Conservation (phyloP, 2,113 vertebrate genomes). For the Gambusia affinis region DNA sequence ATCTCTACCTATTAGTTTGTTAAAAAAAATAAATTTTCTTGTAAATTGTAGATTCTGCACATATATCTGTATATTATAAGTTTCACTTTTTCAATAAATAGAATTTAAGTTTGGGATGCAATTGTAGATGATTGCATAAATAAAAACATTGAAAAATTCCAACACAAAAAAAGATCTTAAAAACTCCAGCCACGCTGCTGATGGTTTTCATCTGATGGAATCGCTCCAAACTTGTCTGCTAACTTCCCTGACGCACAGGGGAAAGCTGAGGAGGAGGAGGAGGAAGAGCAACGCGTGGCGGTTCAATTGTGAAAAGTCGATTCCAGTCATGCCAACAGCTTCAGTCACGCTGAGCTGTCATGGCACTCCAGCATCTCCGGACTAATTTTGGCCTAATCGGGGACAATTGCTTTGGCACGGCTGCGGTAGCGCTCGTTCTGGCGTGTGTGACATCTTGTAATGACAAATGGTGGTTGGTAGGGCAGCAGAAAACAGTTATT, state of each 20-base stretch:
- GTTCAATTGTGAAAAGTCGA: background rate
- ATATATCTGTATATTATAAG: too few relatives aligned
- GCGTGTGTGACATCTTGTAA: slow-evolving; percentile 36
- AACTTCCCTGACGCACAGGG: background rate
- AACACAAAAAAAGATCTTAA: background rate
- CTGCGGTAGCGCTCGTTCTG: background rate
- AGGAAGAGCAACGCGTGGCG: background rate
- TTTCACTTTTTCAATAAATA: too few relatives aligned
- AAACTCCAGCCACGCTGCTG: background rate
- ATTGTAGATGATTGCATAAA: too few relatives aligned
- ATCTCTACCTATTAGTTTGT: too few relatives aligned
- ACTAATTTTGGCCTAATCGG: slow-evolving; percentile 12
- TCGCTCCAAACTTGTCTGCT: background rate
- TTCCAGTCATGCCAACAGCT: slow-evolving; percentile 21
- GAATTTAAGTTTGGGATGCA: too few relatives aligned
- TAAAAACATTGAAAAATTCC: too few relatives aligned
- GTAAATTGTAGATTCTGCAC: too few relatives aligned
- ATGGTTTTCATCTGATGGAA: too few relatives aligned
- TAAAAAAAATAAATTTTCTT: too few relatives aligned
- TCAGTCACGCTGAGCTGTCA: slow-evolving; percentile 36
- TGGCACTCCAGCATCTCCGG: slow-evolving; percentile 26
- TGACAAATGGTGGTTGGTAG: slow-evolving; percentile 37
- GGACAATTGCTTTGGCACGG: slow-evolving; percentile 23
- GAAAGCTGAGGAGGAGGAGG: background rate
- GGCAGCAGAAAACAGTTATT: background rate